These are phyloP conservation scores for Nasonia oneida DNA, from an alignment of 2,888 invertebrate genomes.

Conservation along the genomic window DNA sequence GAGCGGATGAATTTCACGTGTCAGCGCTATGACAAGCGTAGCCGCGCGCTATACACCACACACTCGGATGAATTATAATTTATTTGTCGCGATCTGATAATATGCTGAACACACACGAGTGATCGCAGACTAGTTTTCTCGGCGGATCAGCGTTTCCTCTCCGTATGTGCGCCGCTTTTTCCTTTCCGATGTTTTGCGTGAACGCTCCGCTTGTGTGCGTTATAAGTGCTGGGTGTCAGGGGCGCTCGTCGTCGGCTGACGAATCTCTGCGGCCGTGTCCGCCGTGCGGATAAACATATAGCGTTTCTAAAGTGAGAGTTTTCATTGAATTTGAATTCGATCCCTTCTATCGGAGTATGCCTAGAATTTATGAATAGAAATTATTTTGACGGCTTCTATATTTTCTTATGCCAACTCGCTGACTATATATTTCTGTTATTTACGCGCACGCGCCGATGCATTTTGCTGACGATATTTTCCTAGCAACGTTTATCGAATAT, in stretches of 20 bases:
- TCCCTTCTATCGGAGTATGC: background rate
- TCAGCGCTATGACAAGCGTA: constrained; percentile 12
- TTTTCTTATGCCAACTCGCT: no score
- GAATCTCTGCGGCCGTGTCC: background rate
- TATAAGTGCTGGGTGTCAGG: constrained; percentile 19
- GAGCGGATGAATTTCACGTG: constrained; percentile 40
- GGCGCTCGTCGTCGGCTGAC: background rate
- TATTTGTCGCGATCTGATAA: constrained; percentile 27
- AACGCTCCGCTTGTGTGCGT: background rate
- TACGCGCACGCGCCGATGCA: no score
- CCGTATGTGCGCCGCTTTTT: background rate
- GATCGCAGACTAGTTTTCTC: constrained; percentile 9
- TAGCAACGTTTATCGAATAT: background rate
- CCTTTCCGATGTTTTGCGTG: background rate
- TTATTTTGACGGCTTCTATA: background rate
- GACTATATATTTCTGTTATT: no score
- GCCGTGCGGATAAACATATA: background rate
- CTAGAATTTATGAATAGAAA: background rate
- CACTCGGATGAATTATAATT: constrained; percentile 39
- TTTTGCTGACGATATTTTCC: background rate
- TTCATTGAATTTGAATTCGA: constrained; percentile 22
- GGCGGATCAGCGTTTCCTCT: constrained; percentile 19
- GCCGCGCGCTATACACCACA: background rate
- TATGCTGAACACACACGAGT: background rate
- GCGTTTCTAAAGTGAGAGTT: constrained; percentile 32